These are phyloP conservation scores for Palythoa heliodiscus DNA, from an alignment of 92 coral and sea anemone genomes.

Conservation along the genomic window DNA sequence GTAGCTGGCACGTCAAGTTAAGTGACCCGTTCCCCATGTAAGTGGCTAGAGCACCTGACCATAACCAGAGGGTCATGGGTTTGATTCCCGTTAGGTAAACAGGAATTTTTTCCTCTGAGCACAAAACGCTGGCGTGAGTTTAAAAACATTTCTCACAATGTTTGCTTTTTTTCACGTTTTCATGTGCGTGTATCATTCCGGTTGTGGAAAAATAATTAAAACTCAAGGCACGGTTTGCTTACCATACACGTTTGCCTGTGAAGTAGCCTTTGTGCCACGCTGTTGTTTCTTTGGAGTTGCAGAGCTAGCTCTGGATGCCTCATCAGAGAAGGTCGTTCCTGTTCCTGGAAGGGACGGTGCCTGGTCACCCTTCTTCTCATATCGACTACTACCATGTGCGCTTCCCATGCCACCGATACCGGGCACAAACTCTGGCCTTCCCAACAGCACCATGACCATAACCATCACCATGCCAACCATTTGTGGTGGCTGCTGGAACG, in stretches of 20 bases:
- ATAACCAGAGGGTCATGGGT: too few species aligned
- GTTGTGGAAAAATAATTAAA: too few species aligned
- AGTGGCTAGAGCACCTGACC: too few species aligned
- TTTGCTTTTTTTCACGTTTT: too few species aligned
- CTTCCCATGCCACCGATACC: conserved; percentile 85
- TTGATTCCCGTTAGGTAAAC: too few species aligned
- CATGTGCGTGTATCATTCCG: too few species aligned
- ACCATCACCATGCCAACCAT: conserved; percentile 99
- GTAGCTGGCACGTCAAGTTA: too few species aligned
- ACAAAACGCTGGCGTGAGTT: too few species aligned
- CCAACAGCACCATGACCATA: conserved; percentile 94
- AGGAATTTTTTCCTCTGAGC: too few species aligned
- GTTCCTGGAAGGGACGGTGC: conserved; percentile 63
- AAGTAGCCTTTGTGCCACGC: conserved; percentile 44
- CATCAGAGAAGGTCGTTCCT: conserved; percentile 69
- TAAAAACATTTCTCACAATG: too few species aligned
- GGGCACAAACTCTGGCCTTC: conserved; percentile 92
- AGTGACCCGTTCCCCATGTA: too few species aligned
- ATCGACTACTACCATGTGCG: conserved; percentile 61
- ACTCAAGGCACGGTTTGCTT: background rate
- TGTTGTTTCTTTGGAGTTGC: conserved; percentile 68
- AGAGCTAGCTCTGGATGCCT: conserved; percentile 87
- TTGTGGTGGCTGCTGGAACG: conserved; percentile 96
- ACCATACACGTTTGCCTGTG: conserved; percentile 48
- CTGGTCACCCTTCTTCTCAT: conserved; percentile 73